Evolutionary conservation across 37 sponge, comb jelly and placozoan species (phyloP).

Genomic region (Amphimedon queenslandica): DNA sequence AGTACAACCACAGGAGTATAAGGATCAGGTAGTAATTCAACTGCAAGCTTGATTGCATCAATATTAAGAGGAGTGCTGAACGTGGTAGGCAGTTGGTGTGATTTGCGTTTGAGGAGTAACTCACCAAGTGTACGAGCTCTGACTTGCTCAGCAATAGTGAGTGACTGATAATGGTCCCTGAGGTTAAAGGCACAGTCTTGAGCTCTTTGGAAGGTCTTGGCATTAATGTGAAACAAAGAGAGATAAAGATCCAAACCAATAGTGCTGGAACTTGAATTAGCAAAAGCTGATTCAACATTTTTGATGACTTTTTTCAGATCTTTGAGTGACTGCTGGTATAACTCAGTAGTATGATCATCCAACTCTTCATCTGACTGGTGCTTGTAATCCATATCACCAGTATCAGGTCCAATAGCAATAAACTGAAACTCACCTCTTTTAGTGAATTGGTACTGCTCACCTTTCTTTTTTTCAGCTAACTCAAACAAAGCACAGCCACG

Average conservation of each 20-base stretch:
- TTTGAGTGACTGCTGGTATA: conserved; percentile 13
- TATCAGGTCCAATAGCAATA: conserved; percentile 2
- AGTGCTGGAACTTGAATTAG: conserved; percentile 46
- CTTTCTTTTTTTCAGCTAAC: conserved; percentile 41
- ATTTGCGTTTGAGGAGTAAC: conserved; percentile 31
- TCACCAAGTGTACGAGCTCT: conserved; percentile 74
- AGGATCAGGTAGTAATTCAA: not conserved
- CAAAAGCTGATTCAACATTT: conserved; percentile 30
- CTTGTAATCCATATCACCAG: not conserved
- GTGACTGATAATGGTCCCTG: conserved; percentile 25
- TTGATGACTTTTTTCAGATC: conserved; percentile 43
- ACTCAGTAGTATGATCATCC: conserved; percentile 9
- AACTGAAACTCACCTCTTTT: not conserved
- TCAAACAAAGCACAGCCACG: conserved; percentile 64
- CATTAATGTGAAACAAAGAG: conserved; percentile 59
- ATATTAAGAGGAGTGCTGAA: conserved; percentile 33
- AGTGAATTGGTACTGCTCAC: not conserved
- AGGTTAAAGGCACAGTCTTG: conserved; percentile 52
- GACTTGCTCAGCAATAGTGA: conserved; percentile 50
- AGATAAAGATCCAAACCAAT: conserved; percentile 45
- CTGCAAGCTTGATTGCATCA: conserved; percentile 11
- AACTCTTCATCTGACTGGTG: not conserved
- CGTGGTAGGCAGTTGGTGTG: not conserved
- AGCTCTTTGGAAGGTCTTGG: conserved; percentile 48
- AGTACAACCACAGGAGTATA: conserved; percentile 41